Evolutionary conservation across 2,113 vertebrate species (phyloP).

Genomic region (Trinectes maculatus): DNA sequence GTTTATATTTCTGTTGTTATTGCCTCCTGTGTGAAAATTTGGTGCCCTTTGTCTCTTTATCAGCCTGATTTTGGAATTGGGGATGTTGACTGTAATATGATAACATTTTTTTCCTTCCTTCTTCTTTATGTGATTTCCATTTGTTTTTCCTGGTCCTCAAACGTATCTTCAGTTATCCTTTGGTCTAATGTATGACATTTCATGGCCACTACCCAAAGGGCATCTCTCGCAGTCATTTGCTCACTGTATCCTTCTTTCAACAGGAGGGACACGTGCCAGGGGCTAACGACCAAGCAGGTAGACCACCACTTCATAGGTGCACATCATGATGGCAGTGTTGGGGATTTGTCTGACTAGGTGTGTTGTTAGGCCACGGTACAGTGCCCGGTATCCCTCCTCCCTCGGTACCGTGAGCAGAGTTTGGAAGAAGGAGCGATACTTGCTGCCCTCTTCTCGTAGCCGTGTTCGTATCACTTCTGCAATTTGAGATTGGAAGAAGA

Average conservation of each 20-base stretch:
- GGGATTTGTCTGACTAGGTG: slow-evolving; percentile 98
- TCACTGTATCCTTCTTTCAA: slow-evolving; percentile 4
- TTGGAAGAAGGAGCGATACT: slow-evolving; percentile 96
- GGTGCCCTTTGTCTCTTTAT: slow-evolving; percentile 1
- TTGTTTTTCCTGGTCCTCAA: slow-evolving; percentile 45
- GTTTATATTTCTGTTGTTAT: slow-evolving; percentile 1
- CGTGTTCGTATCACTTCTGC: slow-evolving; percentile 98
- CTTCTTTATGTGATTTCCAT: slow-evolving; percentile 5
- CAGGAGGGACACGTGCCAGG: slow-evolving; percentile 11
- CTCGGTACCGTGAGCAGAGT: slow-evolving; percentile 89
- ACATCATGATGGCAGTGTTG: slow-evolving; percentile 99
- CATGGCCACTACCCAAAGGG: slow-evolving; percentile 16
- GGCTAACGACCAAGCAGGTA: slow-evolving; percentile 92
- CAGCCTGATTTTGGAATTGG: slow-evolving; percentile 18
- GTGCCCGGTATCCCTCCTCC: slow-evolving; percentile 94
- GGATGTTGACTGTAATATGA: slow-evolving; percentile 40
- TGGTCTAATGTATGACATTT: slow-evolving; percentile 75
- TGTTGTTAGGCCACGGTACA: slow-evolving; percentile 95
- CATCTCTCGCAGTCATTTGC: slow-evolving; percentile 27
- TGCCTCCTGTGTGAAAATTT: slow-evolving; percentile 15
- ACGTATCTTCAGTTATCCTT: slow-evolving; percentile 69
- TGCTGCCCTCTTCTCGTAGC: slow-evolving; percentile 98
- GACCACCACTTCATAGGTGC: slow-evolving; percentile 97
- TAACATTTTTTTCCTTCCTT: slow-evolving; percentile 10
- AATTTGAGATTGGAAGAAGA: background rate